phyloP scores from a whole-genome alignment of 2,113 vertebrate genomes.

The Danio rerio region GRCz12tu NC_133195.1:48267001-48267500 shows the following conservation, averaged over 20 bases:
- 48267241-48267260: too few species aligned
- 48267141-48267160: too few species aligned
- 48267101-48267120: too few species aligned
- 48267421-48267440: neutral
- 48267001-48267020: too few species aligned
- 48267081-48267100: too few species aligned
- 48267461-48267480: neutral
- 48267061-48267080: too few species aligned
- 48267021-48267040: too few species aligned
- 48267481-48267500: neutral
- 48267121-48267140: too few species aligned
- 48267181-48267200: neutral
- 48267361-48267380: neutral
- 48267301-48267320: neutral
- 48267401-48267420: neutral
- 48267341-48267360: neutral
- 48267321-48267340: neutral
- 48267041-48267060: too few species aligned
- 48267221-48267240: neutral
- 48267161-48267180: neutral
- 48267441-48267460: neutral
- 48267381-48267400: neutral
- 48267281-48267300: neutral
- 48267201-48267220: too few species aligned
- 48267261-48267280: neutral